A percentile compares a stretch with the other conserved stretches of the same genome.
phyloP scores from a whole-genome alignment of 1,140 invertebrate genomes.

The Sarcophaga peregrina region DNA sequence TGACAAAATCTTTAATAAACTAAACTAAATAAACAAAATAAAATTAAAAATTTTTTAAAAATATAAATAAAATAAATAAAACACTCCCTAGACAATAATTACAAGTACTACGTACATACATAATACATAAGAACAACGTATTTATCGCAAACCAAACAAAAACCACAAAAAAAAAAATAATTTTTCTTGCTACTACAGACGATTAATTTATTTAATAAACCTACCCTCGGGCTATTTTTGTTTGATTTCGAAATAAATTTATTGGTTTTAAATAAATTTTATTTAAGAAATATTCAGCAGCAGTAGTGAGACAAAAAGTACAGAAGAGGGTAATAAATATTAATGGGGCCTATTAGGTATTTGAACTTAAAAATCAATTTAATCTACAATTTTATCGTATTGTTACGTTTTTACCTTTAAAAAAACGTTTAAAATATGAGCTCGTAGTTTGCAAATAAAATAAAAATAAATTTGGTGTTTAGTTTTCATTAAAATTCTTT shows the following conservation, averaged over 20 bases:
- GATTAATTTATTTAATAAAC: slow-evolving; percentile 19
- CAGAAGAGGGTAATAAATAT: neutral
- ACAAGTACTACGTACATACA: too few relatives aligned
- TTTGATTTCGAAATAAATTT: neutral
- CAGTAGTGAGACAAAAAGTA: neutral
- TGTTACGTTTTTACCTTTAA: too few relatives aligned
- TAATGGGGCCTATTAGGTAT: neutral
- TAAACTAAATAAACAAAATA: neutral
- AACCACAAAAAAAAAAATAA: too few relatives aligned
- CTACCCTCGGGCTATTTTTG: neutral
- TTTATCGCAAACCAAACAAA: neutral
- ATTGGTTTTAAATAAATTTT: neutral
- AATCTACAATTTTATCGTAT: neutral
- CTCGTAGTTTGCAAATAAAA: too few relatives aligned
- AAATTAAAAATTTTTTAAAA: neutral
- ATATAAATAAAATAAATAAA: slow-evolving; percentile 18
- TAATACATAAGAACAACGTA: neutral
- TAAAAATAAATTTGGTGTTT: too few relatives aligned
- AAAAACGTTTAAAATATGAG: too few relatives aligned
- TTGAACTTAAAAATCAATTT: neutral
- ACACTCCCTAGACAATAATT: slow-evolving; percentile 8
- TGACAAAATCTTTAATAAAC: too few relatives aligned
- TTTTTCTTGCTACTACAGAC: neutral
- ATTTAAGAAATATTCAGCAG: neutral
- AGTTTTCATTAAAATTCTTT: too few relatives aligned